Evolutionary conservation across 35 echinoderm and acorn worm genomes (phyloP).

Genomic region (Hemicentrotus pulcherrimus): DNA sequence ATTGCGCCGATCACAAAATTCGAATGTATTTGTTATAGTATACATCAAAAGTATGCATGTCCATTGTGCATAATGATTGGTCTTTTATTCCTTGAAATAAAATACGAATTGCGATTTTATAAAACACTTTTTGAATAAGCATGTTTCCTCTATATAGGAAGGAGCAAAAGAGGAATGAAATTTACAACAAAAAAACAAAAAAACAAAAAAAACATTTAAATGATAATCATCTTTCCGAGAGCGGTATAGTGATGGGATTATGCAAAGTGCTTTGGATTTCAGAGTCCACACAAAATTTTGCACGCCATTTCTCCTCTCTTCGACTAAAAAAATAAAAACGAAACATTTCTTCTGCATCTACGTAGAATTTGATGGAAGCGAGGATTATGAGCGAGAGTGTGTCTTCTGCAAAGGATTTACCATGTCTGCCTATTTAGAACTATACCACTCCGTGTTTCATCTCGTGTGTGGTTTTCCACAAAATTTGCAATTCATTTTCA

Average conservation of each 20-base stretch:
- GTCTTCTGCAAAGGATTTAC: background rate
- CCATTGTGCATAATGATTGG: no score
- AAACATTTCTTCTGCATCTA: background rate
- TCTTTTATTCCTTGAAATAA: no score
- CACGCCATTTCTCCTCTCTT: background rate
- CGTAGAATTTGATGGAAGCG: background rate
- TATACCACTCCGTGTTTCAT: background rate
- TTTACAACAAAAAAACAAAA: no score
- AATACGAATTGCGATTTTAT: no score
- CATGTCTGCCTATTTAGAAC: background rate
- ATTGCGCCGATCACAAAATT: no score
- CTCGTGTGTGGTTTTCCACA: background rate
- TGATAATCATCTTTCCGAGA: background rate
- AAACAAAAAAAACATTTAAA: background rate
- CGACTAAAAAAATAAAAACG: background rate
- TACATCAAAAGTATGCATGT: no score
- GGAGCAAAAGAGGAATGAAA: background rate
- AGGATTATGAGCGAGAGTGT: background rate
- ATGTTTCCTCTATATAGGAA: background rate
- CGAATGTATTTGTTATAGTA: no score
- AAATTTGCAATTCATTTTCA: background rate
- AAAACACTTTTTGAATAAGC: no score
- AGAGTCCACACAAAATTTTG: background rate
- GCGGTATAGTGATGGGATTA: background rate
- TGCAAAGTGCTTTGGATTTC: background rate